Evolutionary conservation across 2,113 vertebrate species (phyloP).

Genomic region (Meles meles): DNA sequence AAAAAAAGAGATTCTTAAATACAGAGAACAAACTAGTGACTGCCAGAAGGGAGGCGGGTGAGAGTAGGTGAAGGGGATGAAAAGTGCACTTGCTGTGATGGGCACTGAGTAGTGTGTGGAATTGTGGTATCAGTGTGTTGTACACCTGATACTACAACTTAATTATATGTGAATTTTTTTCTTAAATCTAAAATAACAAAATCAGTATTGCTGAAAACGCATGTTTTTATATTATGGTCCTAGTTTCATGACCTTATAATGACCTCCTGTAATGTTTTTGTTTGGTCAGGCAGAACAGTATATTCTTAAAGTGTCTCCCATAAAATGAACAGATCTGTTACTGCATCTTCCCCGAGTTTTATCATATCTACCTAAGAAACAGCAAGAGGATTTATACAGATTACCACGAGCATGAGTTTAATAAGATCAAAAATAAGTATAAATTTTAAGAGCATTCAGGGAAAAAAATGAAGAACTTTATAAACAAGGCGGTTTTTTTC

Average conservation of each 20-base stretch:
- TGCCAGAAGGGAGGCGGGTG: not conserved
- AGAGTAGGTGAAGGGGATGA: not conserved
- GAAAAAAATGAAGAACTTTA: constrained; percentile 64
- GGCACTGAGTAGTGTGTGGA: not conserved
- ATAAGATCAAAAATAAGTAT: constrained; percentile 17
- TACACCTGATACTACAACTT: not conserved
- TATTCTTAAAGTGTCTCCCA: not conserved
- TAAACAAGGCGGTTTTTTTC: constrained; percentile 48
- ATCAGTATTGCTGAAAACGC: not conserved
- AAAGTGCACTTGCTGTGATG: not conserved
- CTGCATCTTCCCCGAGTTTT: not conserved
- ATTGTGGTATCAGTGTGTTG: not conserved
- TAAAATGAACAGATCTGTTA: not conserved
- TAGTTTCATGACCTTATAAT: not conserved
- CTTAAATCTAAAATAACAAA: not conserved
- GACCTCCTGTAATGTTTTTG: not conserved
- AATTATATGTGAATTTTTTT: not conserved
- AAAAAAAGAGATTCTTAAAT: not conserved
- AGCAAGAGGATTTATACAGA: not conserved
- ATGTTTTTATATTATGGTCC: not conserved
- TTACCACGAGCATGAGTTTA: constrained; percentile 19
- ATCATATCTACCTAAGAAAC: not conserved
- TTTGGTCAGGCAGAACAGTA: not conserved
- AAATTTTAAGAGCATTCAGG: constrained; percentile 9
- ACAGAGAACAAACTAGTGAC: not conserved